phyloP scores from a whole-genome alignment of 2,113 vertebrate genomes.

The Phocoena sinus region DNA sequence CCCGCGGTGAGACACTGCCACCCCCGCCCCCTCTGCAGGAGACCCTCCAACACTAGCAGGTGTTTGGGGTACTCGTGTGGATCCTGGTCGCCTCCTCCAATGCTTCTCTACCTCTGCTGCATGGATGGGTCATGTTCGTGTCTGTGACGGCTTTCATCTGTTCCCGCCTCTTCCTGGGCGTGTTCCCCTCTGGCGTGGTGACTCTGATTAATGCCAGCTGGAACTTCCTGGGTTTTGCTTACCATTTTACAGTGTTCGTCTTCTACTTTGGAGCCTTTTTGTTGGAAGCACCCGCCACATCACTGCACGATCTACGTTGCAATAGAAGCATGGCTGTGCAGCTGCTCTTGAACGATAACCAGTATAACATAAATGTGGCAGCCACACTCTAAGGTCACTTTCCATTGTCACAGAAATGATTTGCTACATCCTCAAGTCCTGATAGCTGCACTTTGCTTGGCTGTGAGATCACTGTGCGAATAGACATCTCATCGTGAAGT shows the following conservation, averaged over 20 bases:
- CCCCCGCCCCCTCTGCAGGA: too few species aligned
- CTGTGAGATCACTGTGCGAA: neutral
- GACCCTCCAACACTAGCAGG: constrained; percentile 72
- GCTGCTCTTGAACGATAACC: constrained; percentile 71
- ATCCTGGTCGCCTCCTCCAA: constrained; percentile 93
- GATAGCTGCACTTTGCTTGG: neutral
- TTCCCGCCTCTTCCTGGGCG: constrained; percentile 87
- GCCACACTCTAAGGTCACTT: constrained; percentile 80
- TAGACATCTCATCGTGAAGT: neutral
- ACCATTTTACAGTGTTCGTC: constrained; percentile 90
- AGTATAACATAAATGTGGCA: constrained; percentile 92
- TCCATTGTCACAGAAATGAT: neutral
- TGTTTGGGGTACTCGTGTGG: constrained; percentile 94
- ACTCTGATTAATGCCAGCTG: constrained; percentile 90
- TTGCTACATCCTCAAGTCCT: neutral
- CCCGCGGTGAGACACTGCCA: too few species aligned
- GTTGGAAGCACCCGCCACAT: constrained; percentile 90
- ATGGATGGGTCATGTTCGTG: constrained; percentile 99
- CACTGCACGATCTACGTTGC: constrained; percentile 75
- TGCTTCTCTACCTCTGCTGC: constrained; percentile 90
- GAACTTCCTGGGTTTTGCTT: constrained; percentile 89
- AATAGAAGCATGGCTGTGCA: constrained; percentile 73
- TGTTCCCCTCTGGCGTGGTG: constrained; percentile 90
- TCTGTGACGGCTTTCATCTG: constrained; percentile 88
- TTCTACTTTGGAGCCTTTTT: constrained; percentile 93